A percentile compares a stretch with the other conserved stretches of the same genome.
Evolutionary conservation across 2,888 invertebrate genomes (phyloP).

Genomic region (Lymantria dispar): DNA sequence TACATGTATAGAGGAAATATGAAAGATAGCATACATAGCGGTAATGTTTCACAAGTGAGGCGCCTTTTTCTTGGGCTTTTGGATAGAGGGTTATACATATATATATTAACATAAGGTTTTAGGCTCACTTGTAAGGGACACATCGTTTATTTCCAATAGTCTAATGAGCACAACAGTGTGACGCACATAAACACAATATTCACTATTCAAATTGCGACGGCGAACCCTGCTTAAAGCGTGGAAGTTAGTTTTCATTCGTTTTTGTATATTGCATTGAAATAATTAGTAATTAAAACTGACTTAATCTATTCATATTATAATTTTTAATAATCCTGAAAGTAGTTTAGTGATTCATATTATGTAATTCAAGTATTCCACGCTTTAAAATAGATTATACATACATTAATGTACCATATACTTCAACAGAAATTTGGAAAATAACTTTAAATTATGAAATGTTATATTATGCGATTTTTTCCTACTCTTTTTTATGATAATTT

Average conservation of each 20-base stretch:
- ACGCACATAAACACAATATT: conserved; percentile 80
- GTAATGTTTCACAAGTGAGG: conserved; percentile 80
- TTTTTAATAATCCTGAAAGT: too few species aligned
- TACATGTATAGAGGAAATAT: conserved; percentile 33
- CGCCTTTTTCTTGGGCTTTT: conserved; percentile 68
- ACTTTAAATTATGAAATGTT: too few species aligned
- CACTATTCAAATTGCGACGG: conserved; percentile 68
- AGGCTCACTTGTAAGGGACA: conserved; percentile 73
- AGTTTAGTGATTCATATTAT: neutral
- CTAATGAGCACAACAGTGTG: conserved; percentile 79
- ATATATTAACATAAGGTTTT: conserved; percentile 43
- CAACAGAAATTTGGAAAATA: conserved; percentile 17
- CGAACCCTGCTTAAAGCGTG: conserved; percentile 60
- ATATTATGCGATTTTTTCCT: too few species aligned
- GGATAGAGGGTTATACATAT: conserved; percentile 50
- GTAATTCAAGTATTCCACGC: conserved; percentile 28
- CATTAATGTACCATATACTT: conserved; percentile 46
- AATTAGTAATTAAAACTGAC: too few species aligned
- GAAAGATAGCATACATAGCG: conserved; percentile 52
- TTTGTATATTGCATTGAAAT: too few species aligned
- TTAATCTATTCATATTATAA: too few species aligned
- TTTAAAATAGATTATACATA: conserved; percentile 30
- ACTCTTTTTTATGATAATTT: too few species aligned
- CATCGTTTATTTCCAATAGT: conserved; percentile 66
- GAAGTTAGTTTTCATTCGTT: conserved; percentile 14